Base-by-base conservation (phyloP, 2,113 vertebrate genomes). In the Malurus alboscapulatus region DNA sequence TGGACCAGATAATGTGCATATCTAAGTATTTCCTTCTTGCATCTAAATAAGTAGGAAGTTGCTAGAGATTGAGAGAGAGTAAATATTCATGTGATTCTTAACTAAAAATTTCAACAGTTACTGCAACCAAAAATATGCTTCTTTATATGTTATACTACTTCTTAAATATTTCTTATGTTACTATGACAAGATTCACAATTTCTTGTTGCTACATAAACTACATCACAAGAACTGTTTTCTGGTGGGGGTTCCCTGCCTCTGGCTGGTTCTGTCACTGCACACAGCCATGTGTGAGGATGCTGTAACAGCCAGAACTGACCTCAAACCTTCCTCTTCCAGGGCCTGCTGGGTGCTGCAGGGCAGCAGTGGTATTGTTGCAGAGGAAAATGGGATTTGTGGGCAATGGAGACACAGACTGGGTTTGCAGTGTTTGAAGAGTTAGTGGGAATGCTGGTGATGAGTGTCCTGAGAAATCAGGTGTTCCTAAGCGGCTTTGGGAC, bases 131-230 rank as follows among this genome's bases (percentile, higher is more conserved):
- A 87, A 53, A 10, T 3, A 14, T 2, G 9, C 15, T 75, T 75
- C 82, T 54, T 57, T 61, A 2, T 36, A 26, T 40, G 26, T 74
- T 24, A 8, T 32, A 14, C 36, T 11, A 26, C 17, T 36, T 42
- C 19, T 51, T 17, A 36, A 10, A 6, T 20, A 26, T 61, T 69
- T 42, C 30, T 13, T 36, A 12, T 59, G 9, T 73, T 47, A 32
- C 30, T 36, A 12, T 58, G 47, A 27, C 27, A 71, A 42, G 66
- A 62, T 19, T 36, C n/a, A 47, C 1, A 2, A 42, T 32, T 42
- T 14, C 0, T 0, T 58, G 30, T 71, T 54, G 8, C 44, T 47
- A 0, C 62, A 32, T n/a, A n/a, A 59, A 19, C 12, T 26, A 5
- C 1, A 7, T 57, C 16, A 10, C n/a, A 17, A 14, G 25, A 13